A percentile compares a stretch with the other conserved stretches of the same genome.
phyloP scores from a whole-genome alignment of 2,113 vertebrate species.

The Dasypus novemcinctus region DNA sequence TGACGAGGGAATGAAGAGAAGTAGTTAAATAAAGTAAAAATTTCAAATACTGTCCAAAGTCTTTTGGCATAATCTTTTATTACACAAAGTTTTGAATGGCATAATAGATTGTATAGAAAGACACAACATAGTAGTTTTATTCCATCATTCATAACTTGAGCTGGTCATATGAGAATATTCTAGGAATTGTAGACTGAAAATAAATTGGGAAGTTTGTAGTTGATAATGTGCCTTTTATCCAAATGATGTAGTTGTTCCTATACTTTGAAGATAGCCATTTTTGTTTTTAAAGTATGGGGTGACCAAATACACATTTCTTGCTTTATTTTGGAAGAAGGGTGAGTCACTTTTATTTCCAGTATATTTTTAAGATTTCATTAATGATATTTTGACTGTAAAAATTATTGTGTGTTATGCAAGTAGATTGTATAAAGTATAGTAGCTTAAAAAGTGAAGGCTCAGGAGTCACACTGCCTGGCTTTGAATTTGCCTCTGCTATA shows the following conservation, averaged over 20 bases:
- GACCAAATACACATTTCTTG: slow-evolving; percentile 1
- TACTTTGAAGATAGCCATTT: not conserved
- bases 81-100: slow-evolving; percentile 14
- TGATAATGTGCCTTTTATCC: not conserved
- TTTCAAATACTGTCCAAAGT: not conserved
- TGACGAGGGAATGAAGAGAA: slow-evolving; percentile 32
- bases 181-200: slow-evolving; percentile 42
- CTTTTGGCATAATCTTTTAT: not conserved
- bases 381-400: not conserved
- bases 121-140: not conserved
- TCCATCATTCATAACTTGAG: slow-evolving; percentile 27
- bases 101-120: slow-evolving; percentile 1
- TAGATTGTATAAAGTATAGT: not conserved
- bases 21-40: slow-evolving; percentile 4
- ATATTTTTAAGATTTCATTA: slow-evolving; percentile 21
- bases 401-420: not conserved
- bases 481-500: not conserved
- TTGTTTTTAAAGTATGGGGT: slow-evolving; percentile 21
- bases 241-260: not conserved
- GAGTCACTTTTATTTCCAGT: not conserved
- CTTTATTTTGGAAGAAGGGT: slow-evolving; percentile 39
- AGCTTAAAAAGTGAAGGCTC: not conserved
- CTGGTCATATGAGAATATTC: not conserved
- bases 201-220: not conserved
- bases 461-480: not conserved